Base-by-base conservation (phyloP, 2,113 vertebrate species). In the Hydrolagus affinis region DNA sequence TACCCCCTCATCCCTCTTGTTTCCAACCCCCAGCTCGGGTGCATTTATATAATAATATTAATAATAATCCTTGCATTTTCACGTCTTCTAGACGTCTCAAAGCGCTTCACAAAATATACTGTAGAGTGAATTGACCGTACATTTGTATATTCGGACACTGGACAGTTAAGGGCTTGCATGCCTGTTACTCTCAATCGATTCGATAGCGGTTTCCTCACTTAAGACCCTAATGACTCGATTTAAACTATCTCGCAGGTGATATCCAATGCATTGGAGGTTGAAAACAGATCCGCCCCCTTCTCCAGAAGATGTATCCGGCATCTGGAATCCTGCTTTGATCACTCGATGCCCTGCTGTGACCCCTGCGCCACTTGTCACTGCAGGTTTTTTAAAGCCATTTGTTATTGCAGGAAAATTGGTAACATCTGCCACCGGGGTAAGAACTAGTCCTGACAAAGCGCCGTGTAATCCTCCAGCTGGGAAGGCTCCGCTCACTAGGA, bases 331-430 rank as follows among this genome's bases (percentile, higher is more conserved):
- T 99, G 97, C 70, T 90, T 97, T 0, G 97, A 96, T 19, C 95
- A 96, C 69, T 94, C 96, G 66, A 88, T 97, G 80, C 95, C 96
- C 15, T 98, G 97, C 91, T 99, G 97, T 0, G 95, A 97, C 88
- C 94, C 95, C 12, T 99, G 97, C 0, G 96, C 97, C 90, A 96
- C 95, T 23, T 98, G 97, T 91, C 97, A 98, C 93, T 98, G 97
- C 89, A 96, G 97, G 87, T 98, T 99, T 91, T 99, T 98, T 91
- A 98, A 97, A 0, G 95, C 97, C 68, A 92, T 95, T 86, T 99
- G 97, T 90, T 99, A 98, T 91, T 99, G 97, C 89, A 94, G 95
- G 88, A 95, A 94, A 23, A 94, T 98, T 78, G 94, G 93, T 85
- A 91, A 90, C 80, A 87, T 60, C 19, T 91, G 93, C 72, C 85